Conservation (phyloP, 2,797 vertebrate genomes). For the Sparidentex hasta region DNA sequence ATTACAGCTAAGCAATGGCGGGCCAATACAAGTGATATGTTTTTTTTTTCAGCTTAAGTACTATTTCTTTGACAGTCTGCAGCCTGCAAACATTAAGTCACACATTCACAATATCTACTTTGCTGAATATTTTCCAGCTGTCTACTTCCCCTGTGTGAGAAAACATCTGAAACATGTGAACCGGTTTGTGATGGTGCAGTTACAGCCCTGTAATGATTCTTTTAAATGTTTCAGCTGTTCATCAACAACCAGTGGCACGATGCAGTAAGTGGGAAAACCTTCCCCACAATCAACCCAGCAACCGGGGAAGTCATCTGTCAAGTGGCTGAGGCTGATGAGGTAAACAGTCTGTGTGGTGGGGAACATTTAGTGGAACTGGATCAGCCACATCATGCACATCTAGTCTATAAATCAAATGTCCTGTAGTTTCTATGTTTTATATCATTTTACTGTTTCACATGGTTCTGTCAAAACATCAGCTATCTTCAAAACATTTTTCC, state of each 20-base stretch:
- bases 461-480: background rate
- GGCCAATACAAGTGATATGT: too few relatives aligned
- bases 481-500: too few relatives aligned
- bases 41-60: too few relatives aligned
- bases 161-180: too few relatives aligned
- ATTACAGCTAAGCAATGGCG: too few relatives aligned
- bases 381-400: background rate
- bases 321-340: constrained; percentile 93
- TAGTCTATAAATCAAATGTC: background rate
- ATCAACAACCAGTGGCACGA: constrained; percentile 97
- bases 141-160: too few relatives aligned
- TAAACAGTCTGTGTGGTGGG: constrained; percentile 52
- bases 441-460: background rate
- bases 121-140: too few relatives aligned
- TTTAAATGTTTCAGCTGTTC: constrained; percentile 88
- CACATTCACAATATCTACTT: too few relatives aligned
- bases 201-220: background rate
- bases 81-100: too few relatives aligned
- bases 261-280: constrained; percentile 91
- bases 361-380: background rate
- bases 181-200: background rate
- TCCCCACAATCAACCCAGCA: constrained; percentile 92
- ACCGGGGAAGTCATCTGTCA: constrained; percentile 95
- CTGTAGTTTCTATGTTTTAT: background rate
- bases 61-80: too few relatives aligned